phyloP scores from a whole-genome alignment of 2,888 invertebrate species.

The Esperia sulphurella region DNA sequence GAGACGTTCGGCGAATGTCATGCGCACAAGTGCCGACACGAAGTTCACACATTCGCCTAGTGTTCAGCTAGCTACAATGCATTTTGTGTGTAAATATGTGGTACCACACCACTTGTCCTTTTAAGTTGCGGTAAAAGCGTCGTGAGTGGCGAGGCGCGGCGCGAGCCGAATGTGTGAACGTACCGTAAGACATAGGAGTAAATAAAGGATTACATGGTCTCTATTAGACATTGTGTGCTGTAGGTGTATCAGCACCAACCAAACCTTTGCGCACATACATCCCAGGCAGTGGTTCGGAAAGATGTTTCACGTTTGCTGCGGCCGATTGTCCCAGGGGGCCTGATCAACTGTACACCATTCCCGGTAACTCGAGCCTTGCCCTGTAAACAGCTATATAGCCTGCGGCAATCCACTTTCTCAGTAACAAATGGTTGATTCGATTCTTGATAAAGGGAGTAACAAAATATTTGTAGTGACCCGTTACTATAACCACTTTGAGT shows the following conservation, averaged over 20 bases:
- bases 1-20: too few species aligned
- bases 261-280: slow-evolving; percentile 63
- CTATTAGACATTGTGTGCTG: slow-evolving; percentile 42
- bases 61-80: too few species aligned
- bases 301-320: slow-evolving; percentile 57
- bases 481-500: too few species aligned
- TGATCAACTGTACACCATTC: slow-evolving; percentile 66
- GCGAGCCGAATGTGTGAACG: neutral
- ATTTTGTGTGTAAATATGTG: too few species aligned
- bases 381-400: too few species aligned
- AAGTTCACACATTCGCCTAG: too few species aligned
- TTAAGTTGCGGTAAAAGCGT: neutral
- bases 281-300: slow-evolving; percentile 57
- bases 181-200: neutral
- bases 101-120: neutral
- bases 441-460: too few species aligned
- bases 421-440: too few species aligned
- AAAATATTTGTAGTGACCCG: too few species aligned
- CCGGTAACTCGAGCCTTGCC: slow-evolving; percentile 47
- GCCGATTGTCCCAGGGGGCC: slow-evolving; percentile 52
- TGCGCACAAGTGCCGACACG: too few species aligned
- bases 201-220: too few species aligned
- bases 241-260: slow-evolving; percentile 57
- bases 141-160: neutral
- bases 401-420: too few species aligned